A percentile compares a stretch with the other conserved stretches of the same genome.
Evolutionary conservation across 1,140 invertebrate species (phyloP).

Genomic region (Pomacea maculata): DNA sequence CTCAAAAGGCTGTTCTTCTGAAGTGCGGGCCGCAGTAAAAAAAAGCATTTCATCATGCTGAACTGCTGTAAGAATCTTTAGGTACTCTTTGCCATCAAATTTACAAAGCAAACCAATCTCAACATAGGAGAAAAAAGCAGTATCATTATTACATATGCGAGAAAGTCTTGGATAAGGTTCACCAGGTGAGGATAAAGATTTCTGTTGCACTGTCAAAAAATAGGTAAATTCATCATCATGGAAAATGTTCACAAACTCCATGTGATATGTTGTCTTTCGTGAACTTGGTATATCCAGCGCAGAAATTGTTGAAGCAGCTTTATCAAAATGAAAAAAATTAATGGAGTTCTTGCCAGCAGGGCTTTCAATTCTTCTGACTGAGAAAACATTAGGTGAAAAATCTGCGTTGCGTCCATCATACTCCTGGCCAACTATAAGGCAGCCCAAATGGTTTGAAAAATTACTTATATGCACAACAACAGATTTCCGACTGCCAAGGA

Average conservation of each 20-base stretch:
- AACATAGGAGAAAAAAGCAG: slow-evolving; percentile 34
- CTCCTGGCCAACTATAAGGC: slow-evolving; percentile 39
- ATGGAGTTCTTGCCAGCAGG: slow-evolving; percentile 4
- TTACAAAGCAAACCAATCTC: slow-evolving; percentile 33
- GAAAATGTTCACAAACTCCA: slow-evolving; percentile 38
- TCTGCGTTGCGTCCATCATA: slow-evolving; percentile 29
- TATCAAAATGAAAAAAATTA: slow-evolving; percentile 22
- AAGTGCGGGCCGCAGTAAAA: slow-evolving; percentile 24
- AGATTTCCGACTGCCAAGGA: slow-evolving; percentile 35
- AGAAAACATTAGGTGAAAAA: slow-evolving; percentile 36
- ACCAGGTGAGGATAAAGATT: slow-evolving; percentile 1
- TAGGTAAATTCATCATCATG: slow-evolving; percentile 31
- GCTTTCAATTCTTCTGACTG: slow-evolving; percentile 28
- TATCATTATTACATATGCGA: slow-evolving; percentile 36
- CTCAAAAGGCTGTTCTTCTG: not conserved
- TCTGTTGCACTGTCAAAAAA: slow-evolving; percentile 38
- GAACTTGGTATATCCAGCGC: slow-evolving; percentile 21
- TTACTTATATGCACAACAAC: slow-evolving; percentile 31
- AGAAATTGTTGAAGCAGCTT: slow-evolving; percentile 15
- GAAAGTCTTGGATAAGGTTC: slow-evolving; percentile 27
- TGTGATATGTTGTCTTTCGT: slow-evolving; percentile 24
- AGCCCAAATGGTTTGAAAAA: not conserved
- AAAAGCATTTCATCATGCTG: slow-evolving; percentile 20
- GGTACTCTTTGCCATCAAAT: slow-evolving; percentile 21
- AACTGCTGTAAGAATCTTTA: slow-evolving; percentile 26